phyloP scores from a whole-genome alignment of 2,113 vertebrate species.

The Lophotis ruficrista region DNA sequence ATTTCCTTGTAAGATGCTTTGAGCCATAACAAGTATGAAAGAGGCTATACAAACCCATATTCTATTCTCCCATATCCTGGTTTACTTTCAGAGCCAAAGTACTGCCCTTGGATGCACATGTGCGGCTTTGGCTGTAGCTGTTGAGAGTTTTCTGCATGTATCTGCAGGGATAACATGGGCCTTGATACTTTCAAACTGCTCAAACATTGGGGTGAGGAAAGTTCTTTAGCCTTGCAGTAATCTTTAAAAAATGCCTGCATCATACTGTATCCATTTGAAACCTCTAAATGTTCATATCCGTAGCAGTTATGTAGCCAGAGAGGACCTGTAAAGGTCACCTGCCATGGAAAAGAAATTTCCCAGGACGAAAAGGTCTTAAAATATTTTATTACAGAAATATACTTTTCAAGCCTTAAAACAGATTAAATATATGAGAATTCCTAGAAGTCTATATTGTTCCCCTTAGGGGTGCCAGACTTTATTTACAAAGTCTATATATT shows the following conservation, averaged over 20 bases:
- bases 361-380: slow-evolving; percentile 40
- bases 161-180: neutral
- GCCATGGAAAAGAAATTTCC: slow-evolving; percentile 39
- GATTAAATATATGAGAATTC: slow-evolving; percentile 51
- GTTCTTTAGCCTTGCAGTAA: neutral
- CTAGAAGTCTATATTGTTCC: slow-evolving; percentile 1
- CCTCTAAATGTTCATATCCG: slow-evolving; percentile 16
- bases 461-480: slow-evolving; percentile 15
- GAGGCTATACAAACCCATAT: neutral
- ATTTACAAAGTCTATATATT: slow-evolving; percentile 30
- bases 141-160: neutral
- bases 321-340: slow-evolving; percentile 47
- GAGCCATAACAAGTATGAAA: slow-evolving; percentile 25
- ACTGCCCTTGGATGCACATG: neutral
- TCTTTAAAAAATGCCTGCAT: slow-evolving; percentile 41
- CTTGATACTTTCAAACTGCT: neutral
- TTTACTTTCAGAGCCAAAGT: neutral
- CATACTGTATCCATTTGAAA: slow-evolving; percentile 12
- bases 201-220: neutral
- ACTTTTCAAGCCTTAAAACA: slow-evolving; percentile 39
- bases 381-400: slow-evolving; percentile 49
- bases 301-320: neutral
- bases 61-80: neutral
- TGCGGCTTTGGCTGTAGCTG: neutral
- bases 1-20: slow-evolving; percentile 5